Evolutionary conservation across 2,113 vertebrate genomes (phyloP), one percentile per base, ranked within the genome.

Genomic region (Oreochromis spilurus): DNA sequence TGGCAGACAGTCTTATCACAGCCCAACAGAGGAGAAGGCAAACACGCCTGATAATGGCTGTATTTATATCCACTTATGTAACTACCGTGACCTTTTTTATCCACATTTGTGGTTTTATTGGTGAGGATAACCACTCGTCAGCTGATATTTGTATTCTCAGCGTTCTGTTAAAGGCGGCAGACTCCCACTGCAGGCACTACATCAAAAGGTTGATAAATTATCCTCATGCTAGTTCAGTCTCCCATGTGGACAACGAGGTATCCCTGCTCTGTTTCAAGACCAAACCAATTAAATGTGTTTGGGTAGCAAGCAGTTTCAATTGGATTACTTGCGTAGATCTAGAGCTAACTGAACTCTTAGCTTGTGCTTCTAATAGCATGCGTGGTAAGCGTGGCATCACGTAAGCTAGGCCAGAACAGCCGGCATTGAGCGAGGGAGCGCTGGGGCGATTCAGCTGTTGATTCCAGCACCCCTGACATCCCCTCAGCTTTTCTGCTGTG

Each of bases 21-120:
- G 90, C 85, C 77, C 91, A 90, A 75, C 67, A 45, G 85, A 85
- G 81, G 81, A 87, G 79, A 94, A 91, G 87, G 91, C 86, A 96
- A 93, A 94, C 93, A 93, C 45, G 79, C 87, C 88, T 79, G 92
- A 95, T 95, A 94, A 90, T 92, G 87, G 86, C 91, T 72, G 92
- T 96, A 94, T 96, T 96, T 96, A 92, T 95, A 94, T 94, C 89
- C 85, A 89, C 83, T 96, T 95, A 94, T 91, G 91, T 90, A 96
- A 96, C 93, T 54, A 67, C 7, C 38, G 58, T 91, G 89, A 93
- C 90, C 90, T 92, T 90, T 91, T 79, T 75, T 89, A 48, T 50
- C 43, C 45, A 50, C 24, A 6, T 65, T 80, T 89, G 67, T 81
- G 54, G 70, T 84, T 92, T 83, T 81, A 84, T 87, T 83, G 77